Evolutionary conservation across 2,113 vertebrate species (phyloP).

Genomic region (Lasiurus cinereus): DNA sequence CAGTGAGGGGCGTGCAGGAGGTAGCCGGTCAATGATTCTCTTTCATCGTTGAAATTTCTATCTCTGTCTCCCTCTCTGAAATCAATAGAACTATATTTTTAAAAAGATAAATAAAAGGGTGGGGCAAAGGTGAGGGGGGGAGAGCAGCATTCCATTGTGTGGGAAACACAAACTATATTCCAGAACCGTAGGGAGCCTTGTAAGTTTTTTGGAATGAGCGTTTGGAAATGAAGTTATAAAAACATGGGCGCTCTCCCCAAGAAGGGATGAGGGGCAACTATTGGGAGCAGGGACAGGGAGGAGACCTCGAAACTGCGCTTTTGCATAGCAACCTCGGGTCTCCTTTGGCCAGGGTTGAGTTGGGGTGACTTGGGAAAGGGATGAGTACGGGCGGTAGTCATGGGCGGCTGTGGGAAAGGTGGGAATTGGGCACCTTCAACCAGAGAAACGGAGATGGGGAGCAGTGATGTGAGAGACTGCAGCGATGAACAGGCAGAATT

Average conservation of each 20-base stretch:
- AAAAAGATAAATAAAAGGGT: neutral
- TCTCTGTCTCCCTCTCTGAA: too few relatives aligned
- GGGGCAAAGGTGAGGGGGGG: neutral
- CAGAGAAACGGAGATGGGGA: neutral
- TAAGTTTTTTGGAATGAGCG: neutral
- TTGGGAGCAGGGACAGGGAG: neutral
- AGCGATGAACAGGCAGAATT: neutral
- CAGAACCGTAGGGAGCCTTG: neutral
- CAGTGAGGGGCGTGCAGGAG: too few relatives aligned
- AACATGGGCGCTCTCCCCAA: neutral
- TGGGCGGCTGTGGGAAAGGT: neutral
- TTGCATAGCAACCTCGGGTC: neutral
- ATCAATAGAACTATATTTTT: too few relatives aligned
- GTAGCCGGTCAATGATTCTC: too few relatives aligned
- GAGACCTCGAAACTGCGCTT: neutral
- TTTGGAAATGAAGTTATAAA: neutral
- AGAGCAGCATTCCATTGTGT: neutral
- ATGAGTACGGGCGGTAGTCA: neutral
- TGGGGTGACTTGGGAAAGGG: neutral
- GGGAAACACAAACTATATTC: neutral
- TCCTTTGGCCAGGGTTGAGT: neutral
- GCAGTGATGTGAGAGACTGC: neutral
- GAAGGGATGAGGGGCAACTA: neutral
- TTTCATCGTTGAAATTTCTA: too few relatives aligned
- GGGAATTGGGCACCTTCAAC: neutral